Percentiles rank a stretch among this genome's conserved stretches.
Evolutionary conservation across 2,888 invertebrate species (phyloP).

Genomic region (Pseudococcus longispinus): DNA sequence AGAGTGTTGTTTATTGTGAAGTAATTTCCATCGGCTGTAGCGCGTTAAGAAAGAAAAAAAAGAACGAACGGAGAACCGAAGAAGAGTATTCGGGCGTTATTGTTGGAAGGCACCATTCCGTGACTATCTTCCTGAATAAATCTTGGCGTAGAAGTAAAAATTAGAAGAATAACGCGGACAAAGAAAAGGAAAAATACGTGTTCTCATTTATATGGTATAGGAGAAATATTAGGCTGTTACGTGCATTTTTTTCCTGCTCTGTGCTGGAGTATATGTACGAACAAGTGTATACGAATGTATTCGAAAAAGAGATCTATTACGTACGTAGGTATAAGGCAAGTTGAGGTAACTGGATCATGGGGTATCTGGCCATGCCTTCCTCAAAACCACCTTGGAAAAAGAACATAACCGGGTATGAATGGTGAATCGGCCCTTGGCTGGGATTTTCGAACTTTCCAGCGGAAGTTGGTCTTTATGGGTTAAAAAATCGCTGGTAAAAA

Average conservation of each 20-base stretch:
- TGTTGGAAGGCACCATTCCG: slow-evolving; percentile 51
- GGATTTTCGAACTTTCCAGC: too few species aligned
- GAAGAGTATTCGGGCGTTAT: slow-evolving; percentile 44
- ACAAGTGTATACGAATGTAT: too few species aligned
- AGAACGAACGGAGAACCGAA: background rate
- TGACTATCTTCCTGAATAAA: slow-evolving; percentile 52
- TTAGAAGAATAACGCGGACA: background rate
- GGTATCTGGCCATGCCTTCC: too few species aligned
- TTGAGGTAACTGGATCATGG: too few species aligned
- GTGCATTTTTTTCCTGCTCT: background rate
- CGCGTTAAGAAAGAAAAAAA: slow-evolving; percentile 38
- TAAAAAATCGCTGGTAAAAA: too few species aligned
- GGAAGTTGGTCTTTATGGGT: too few species aligned
- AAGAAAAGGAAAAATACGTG: slow-evolving; percentile 8
- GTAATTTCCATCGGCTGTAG: slow-evolving; percentile 43
- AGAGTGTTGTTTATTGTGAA: slow-evolving; percentile 3
- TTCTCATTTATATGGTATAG: slow-evolving; percentile 8
- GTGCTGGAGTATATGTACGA: background rate
- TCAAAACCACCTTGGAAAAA: too few species aligned
- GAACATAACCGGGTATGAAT: too few species aligned
- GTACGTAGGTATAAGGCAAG: too few species aligned
- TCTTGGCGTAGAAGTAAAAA: background rate
- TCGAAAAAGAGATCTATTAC: too few species aligned
- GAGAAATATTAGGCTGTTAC: background rate
- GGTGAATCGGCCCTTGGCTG: too few species aligned